phyloP scores from a whole-genome alignment of 2,888 invertebrate genomes.

The Gymnosoma rotundatum region DNA sequence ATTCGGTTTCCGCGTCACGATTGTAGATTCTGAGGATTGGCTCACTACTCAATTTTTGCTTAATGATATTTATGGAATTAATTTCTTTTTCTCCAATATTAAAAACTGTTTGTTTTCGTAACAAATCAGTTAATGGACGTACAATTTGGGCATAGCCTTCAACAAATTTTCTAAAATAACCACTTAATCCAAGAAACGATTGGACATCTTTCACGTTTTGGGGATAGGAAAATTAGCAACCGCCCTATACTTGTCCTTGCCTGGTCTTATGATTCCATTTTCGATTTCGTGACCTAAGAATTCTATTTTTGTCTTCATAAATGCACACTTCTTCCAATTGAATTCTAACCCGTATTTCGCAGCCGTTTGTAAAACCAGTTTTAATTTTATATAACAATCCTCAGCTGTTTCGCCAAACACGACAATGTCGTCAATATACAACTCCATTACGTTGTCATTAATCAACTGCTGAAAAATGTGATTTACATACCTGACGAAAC shows the following conservation, averaged over 20 bases:
- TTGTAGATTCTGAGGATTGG: background rate
- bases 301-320: background rate
- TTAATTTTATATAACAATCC: background rate
- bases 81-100: background rate
- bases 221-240: background rate
- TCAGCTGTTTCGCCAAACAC: background rate
- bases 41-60: background rate
- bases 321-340: background rate
- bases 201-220: background rate
- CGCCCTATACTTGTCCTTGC: background rate
- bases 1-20: background rate
- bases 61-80: background rate
- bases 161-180: background rate
- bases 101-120: background rate
- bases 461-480: background rate
- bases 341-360: background rate
- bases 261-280: background rate
- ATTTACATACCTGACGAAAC: background rate
- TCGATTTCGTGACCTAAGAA: background rate
- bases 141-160: background rate
- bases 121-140: background rate
- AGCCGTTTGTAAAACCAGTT: background rate
- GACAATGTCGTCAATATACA: background rate
- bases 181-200: background rate
- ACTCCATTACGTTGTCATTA: background rate